These are phyloP conservation scores for Urocolius indicus DNA, from an alignment of 2,113 vertebrate genomes.

Conservation along the genomic window DNA sequence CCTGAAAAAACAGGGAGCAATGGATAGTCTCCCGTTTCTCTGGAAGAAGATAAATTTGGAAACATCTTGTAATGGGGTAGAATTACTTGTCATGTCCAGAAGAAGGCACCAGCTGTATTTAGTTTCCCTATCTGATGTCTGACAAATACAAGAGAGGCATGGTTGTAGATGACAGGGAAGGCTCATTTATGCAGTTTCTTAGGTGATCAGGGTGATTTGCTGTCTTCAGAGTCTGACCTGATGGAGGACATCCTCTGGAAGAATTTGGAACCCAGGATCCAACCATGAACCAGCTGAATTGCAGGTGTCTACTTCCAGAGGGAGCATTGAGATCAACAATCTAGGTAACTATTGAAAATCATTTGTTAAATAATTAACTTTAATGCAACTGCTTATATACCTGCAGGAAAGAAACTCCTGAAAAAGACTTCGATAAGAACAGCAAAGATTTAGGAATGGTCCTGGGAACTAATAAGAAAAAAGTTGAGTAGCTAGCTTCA, in stretches of 20 bases:
- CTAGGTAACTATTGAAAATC: not conserved
- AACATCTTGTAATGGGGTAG: not conserved
- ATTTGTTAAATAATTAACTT: not conserved
- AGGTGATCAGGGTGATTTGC: accelerated
- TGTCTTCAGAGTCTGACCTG: not conserved
- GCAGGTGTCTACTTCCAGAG: not conserved
- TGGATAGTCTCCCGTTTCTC: not conserved
- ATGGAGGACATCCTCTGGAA: not conserved
- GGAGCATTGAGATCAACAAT: not conserved
- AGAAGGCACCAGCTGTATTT: not conserved
- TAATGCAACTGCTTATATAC: not conserved
- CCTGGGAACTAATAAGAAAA: not conserved
- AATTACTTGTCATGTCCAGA: not conserved
- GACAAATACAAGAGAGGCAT: not conserved
- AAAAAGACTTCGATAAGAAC: not conserved
- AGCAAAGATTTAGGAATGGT: not conserved
- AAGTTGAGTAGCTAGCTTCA: not conserved
- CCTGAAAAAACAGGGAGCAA: not conserved
- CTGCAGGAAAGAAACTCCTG: not conserved
- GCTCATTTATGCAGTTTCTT: not conserved
- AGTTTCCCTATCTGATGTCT: not conserved
- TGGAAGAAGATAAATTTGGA: not conserved
- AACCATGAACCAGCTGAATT: not conserved
- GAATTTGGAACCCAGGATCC: not conserved
- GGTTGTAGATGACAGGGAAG: not conserved